A percentile compares a stretch with the other conserved stretches of the same genome.
These are phyloP conservation scores for Carettochelys insculpta DNA, from an alignment of 2,113 vertebrate genomes.

Conservation along the genomic window DNA sequence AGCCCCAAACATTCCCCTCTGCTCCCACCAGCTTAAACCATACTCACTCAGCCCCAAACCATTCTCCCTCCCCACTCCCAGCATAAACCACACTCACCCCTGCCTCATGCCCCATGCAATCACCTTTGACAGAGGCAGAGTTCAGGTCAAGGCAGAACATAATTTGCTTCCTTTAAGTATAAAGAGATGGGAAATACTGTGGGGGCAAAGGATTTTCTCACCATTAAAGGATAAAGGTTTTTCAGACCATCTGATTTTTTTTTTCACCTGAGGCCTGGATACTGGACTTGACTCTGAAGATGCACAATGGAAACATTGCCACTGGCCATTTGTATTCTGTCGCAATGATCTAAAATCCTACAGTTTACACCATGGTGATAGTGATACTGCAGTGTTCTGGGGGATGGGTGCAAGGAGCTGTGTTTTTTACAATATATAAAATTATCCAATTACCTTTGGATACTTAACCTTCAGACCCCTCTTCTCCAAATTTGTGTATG, in stretches of 20 bases:
- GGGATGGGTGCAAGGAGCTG: neutral
- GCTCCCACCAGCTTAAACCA: too few relatives aligned
- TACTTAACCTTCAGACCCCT: neutral
- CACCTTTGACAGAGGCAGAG: neutral
- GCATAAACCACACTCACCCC: neutral
- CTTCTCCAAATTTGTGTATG: neutral
- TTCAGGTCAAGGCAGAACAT: constrained; percentile 17
- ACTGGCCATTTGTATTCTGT: neutral
- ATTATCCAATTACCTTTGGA: neutral
- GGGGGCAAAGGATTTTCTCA: neutral
- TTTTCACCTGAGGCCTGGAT: neutral
- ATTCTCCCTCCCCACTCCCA: too few relatives aligned
- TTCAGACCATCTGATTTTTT: neutral
- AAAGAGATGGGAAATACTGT: neutral
- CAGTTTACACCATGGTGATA: neutral
- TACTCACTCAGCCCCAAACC: too few relatives aligned
- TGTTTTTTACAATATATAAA: neutral
- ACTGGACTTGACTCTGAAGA: neutral
- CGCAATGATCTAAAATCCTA: neutral
- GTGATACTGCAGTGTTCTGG: neutral
- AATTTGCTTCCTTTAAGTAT: constrained; percentile 13
- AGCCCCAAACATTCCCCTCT: too few relatives aligned
- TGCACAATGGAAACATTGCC: neutral
- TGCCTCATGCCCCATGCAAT: neutral
- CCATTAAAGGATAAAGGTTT: neutral